Base-by-base conservation (phyloP, 2,113 vertebrate genomes). In the Paradoxurus hermaphroditus region DNA sequence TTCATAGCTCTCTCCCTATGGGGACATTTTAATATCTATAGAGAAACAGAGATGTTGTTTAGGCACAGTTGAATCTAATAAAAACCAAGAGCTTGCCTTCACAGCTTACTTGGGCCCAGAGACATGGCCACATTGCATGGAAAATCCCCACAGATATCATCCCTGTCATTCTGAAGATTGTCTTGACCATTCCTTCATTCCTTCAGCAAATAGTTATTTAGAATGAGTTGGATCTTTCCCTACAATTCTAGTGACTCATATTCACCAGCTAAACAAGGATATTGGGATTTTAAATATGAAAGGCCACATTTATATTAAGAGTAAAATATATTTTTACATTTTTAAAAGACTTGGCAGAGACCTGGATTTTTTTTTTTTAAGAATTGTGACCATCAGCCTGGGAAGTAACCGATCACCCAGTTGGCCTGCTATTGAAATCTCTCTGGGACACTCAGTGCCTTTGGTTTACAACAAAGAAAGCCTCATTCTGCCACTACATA, bases 391-490 rank as follows among this genome's bases (percentile, higher is more conserved):
- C 96, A 94, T 82, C n/a, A 49, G n/a, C 81, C 85, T 96, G 68
- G 44, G 31, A 87, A 84, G 65, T 91, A 75, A 90, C 78, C 0
- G 0, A 62, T 95, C 56, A 85, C 95, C 46, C 16, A 27, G 75
- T 85, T 85, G 86, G 65, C 91, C 94, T 73, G 67, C 90, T 87
- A 56, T 77, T 96, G 77, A 95, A 95, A 97, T 94, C 96, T 94
- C 96, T 96, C 94, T 88, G 94, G 94, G 91, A 84, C 84, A 96
- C 70, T 97, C 67, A 73, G 70, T n/a, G 3, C 67, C 92, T 96
- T 90, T 78, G 75, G 92, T 86, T 97, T 95, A 93, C 95, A 96
- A 97, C 87, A 97, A 97, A 97, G 86, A 91, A 93, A 96, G 59
- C 1, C 72, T 90, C 86, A n/a, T 92, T 93, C 75, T 96, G 27